A percentile compares a stretch with the other conserved stretches of the same genome.
Conservation (phyloP, 2,888 invertebrate species). For the Dugesia japonica region DNA sequence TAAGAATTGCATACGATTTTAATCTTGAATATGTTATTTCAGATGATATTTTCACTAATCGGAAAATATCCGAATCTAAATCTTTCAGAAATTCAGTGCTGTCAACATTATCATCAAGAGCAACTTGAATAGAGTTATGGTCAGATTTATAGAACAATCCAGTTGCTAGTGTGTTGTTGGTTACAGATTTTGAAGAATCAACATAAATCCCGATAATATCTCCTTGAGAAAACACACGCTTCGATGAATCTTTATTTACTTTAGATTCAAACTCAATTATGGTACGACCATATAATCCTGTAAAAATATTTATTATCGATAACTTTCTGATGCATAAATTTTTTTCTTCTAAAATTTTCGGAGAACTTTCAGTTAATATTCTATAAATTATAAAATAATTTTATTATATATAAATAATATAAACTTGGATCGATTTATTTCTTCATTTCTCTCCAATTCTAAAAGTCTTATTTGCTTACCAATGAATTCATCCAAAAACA, state of each 20-base stretch:
- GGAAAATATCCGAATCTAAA: neutral
- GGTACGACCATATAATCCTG: slow-evolving; percentile 10
- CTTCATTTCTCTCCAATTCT: slow-evolving; percentile 28
- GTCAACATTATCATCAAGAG: neutral
- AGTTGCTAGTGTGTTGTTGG: neutral
- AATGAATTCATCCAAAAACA: slow-evolving; percentile 22
- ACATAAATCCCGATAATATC: neutral
- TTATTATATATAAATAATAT: neutral
- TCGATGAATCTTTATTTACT: neutral
- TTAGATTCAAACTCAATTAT: slow-evolving; percentile 4
- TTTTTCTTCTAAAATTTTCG: slow-evolving; percentile 23
- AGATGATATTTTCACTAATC: slow-evolving; percentile 26
- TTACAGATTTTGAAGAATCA: neutral
- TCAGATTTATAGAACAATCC: slow-evolving; percentile 5
- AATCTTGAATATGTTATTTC: slow-evolving; percentile 26
- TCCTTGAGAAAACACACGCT: slow-evolving; percentile 3
- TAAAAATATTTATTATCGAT: neutral
- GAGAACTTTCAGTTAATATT: neutral
- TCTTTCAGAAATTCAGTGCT: neutral
- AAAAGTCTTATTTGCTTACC: neutral
- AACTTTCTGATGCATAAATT: slow-evolving; percentile 24
- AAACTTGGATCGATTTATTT: slow-evolving; percentile 21
- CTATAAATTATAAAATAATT: neutral
- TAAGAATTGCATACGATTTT: neutral
- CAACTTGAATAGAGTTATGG: neutral